Evolutionary conservation across 2,113 vertebrate genomes (phyloP), one percentile per base, ranked within the genome.

Genomic region (Epinephelus moara): DNA sequence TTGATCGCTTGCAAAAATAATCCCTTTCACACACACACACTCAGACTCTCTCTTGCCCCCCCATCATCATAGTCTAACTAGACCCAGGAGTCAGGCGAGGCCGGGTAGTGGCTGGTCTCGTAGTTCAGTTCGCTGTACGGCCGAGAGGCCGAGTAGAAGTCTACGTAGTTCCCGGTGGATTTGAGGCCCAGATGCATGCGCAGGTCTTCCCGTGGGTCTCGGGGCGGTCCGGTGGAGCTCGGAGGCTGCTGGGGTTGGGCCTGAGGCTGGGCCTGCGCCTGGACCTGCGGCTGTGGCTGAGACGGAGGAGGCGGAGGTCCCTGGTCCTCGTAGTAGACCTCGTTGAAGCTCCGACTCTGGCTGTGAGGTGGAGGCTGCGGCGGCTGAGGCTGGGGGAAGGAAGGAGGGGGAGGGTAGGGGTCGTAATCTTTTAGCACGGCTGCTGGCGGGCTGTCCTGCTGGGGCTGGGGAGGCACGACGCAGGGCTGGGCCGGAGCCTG

Each of bases 81-180:
- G 94, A 99, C 98, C 98, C 98, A 99, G 91, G 98, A 99, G 96
- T 99, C 98, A 61, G 98, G 98, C 27, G 98, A 99, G 93, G 97
- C 98, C 61, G 98, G 98, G 94, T 99, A 99, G 96, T 99, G 98
- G 96, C 98, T 99, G 93, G 98, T 99, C 96, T 99, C 98, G 93
- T 99, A 99, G 96, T 99, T 99, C 93, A 99, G 97, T 98, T 99
- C 98, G 79, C 98, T 99, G 95, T 99, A 99, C 86, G 98, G 98
- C 90, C 98, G 97, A 93, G 98, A 98, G 57, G 98, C 98, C 1
- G 98, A 99, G 95, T 99, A 99, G 97, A 99, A 99, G 96, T 99
- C 98, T 81, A 99, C 98, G 6, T 99, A 99, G 94, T 99, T 99
- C 91, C 98, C 98, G 1, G 98, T 99, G 93, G 98, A 99, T 95